Conservation (phyloP, 2,888 invertebrate species). For the Dyspetes luteomarginatus region DNA sequence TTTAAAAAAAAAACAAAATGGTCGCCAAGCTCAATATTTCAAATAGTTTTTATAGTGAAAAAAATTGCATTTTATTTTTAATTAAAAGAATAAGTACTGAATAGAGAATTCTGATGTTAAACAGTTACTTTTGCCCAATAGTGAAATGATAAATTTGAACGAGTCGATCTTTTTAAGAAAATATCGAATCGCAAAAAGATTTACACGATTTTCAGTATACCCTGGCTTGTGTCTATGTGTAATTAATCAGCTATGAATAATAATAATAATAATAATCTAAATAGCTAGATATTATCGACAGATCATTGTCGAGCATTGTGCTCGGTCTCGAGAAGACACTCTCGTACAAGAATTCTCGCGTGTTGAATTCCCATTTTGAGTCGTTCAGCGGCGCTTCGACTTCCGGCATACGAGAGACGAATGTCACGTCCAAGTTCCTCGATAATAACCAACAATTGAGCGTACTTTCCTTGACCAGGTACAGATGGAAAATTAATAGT, state of each 20-base stretch:
- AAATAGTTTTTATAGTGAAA: slow-evolving; percentile 16
- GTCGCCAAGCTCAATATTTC: slow-evolving; percentile 11
- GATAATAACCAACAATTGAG: slow-evolving; percentile 82
- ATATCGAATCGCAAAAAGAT: slow-evolving; percentile 50
- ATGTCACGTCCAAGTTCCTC: slow-evolving; percentile 84
- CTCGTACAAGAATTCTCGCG: slow-evolving; percentile 81
- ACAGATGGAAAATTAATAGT: slow-evolving; percentile 81
- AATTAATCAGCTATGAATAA: slow-evolving; percentile 59
- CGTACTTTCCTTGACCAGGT: slow-evolving; percentile 82
- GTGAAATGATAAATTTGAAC: slow-evolving; percentile 4
- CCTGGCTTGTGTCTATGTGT: slow-evolving; percentile 36
- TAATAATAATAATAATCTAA: slow-evolving; percentile 65
- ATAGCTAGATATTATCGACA: slow-evolving; percentile 70
- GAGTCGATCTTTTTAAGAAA: slow-evolving; percentile 39
- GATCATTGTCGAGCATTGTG: slow-evolving; percentile 83
- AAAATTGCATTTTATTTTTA: slow-evolving; percentile 4
- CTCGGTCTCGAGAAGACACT: slow-evolving; percentile 81
- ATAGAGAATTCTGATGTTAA: slow-evolving; percentile 1
- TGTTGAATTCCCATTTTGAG: slow-evolving; percentile 82
- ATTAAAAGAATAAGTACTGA: slow-evolving; percentile 35
- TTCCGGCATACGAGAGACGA: slow-evolving; percentile 82
- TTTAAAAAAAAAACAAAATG: slow-evolving; percentile 18
- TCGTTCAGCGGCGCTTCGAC: slow-evolving; percentile 82
- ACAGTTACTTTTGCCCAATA: neutral
- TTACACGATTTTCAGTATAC: slow-evolving; percentile 26